phyloP scores from a whole-genome alignment of 2,888 invertebrate species.

The Arrhopalites spinosus region DNA sequence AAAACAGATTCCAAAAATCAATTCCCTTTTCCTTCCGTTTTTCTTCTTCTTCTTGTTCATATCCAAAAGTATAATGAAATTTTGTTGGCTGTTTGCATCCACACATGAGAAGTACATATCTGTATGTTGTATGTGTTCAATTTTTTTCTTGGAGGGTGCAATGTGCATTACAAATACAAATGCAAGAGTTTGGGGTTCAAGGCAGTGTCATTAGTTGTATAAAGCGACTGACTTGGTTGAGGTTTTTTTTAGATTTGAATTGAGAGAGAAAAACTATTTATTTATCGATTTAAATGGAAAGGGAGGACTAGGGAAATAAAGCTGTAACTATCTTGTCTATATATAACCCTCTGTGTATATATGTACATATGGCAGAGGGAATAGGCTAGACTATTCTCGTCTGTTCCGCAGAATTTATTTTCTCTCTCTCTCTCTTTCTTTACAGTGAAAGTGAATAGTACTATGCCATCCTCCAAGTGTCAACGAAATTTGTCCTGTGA shows the following conservation, averaged over 20 bases:
- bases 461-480: slow-evolving; percentile 3
- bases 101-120: no score
- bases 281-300: not conserved
- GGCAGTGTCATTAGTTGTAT: not conserved
- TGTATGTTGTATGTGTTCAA: no score
- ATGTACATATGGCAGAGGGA: no score
- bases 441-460: not conserved
- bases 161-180: no score
- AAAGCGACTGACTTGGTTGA: not conserved
- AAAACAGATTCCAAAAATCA: slow-evolving; percentile 16
- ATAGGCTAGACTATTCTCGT: no score
- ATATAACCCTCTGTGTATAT: no score
- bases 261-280: slow-evolving; percentile 3
- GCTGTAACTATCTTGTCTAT: no score
- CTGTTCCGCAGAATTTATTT: no score
- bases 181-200: not conserved
- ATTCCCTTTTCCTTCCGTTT: not conserved
- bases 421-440: no score
- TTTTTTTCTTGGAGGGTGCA: no score
- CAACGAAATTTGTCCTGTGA: slow-evolving; percentile 33
- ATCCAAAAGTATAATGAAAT: no score
- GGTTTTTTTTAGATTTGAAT: not conserved
- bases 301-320: not conserved
- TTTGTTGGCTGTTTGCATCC: no score
- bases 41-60: not conserved